Base-by-base conservation (phyloP, 1,140 invertebrate species). In the Grapholita molesta region DNA sequence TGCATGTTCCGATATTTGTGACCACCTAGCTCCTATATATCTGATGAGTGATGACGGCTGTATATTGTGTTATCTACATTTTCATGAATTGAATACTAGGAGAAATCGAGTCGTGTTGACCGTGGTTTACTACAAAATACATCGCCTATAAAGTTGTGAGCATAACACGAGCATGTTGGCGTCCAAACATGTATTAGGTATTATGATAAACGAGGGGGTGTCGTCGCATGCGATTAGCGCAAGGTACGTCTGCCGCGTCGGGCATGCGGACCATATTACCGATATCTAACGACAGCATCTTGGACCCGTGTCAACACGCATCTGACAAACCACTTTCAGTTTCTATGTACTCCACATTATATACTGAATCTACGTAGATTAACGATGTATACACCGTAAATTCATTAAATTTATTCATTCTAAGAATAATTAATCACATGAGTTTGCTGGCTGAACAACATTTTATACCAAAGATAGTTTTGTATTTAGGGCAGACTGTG, bases 221-320 rank as follows among this genome's bases (percentile, higher is more conserved):
- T 85, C 82, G 76, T 76, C 70, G 73, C 69, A 68, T 69, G 76
- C 78, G 73, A 83, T 78, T 78, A 79, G 64, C 68, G 73, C 71
- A 52, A 76, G 71, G 77, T 77, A 76, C 76, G 73, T 48, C 15
- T 28, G 32, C 42, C 18, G 55, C 55, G 55, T n/a, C 57, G 68
- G 73, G 77, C 78, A 77, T 77, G 74, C 78, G 77, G 71, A 84
- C 85, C 80, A 73, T 77, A 80, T 88, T 88, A 86, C 79, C 81
- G 79, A 86, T 88, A 88, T 90, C 86, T 78, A 74, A 42, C 69
- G 85, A 88, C 86, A 84, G 86, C 76, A 86, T 90, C 84, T 90
- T 89, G 86, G 84, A 86, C 70, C 68, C 68, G 71, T 84, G 80
- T 83, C 88, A 90, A 90, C 74, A 85, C 77, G 76, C 78, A 73